A percentile compares a stretch with the other conserved stretches of the same genome.
Conservation (phyloP, 2,797 vertebrate genomes). For the Emys orbicularis region DNA sequence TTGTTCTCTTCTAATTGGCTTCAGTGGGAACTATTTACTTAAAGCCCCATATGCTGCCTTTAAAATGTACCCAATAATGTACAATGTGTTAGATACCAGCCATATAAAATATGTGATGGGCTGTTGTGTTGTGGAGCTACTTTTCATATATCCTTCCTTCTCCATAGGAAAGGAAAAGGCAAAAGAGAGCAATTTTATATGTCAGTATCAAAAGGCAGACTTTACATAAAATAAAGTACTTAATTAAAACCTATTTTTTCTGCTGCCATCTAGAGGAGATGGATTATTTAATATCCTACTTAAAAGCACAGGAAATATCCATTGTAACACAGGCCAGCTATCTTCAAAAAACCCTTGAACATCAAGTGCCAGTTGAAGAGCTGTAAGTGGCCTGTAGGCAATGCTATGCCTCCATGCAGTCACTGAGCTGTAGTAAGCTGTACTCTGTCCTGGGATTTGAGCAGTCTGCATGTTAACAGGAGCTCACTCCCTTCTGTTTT, state of each 20-base stretch:
- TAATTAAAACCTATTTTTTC: neutral
- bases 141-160: neutral
- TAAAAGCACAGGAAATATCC: neutral
- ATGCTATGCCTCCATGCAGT: neutral
- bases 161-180: accelerated
- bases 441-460: constrained; percentile 72
- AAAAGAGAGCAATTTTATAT: neutral
- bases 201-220: neutral
- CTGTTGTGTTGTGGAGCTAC: neutral
- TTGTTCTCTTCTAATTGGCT: neutral
- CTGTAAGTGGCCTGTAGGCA: neutral
- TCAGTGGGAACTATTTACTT: neutral
- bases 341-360: neutral
- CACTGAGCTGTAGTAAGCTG: constrained; percentile 32
- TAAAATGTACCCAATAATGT: neutral
- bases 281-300: neutral
- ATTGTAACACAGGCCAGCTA: neutral
- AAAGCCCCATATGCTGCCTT: neutral
- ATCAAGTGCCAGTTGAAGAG: neutral
- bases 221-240: neutral
- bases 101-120: accelerated
- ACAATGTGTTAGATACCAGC: neutral
- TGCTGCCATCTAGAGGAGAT: constrained; percentile 10
- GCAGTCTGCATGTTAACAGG: constrained; percentile 62
- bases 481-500: constrained; percentile 82